Percentiles rank a stretch among this genome's conserved stretches.
Evolutionary conservation across 2,888 invertebrate species (phyloP).

Genomic region (Drosophila pegasa): DNA sequence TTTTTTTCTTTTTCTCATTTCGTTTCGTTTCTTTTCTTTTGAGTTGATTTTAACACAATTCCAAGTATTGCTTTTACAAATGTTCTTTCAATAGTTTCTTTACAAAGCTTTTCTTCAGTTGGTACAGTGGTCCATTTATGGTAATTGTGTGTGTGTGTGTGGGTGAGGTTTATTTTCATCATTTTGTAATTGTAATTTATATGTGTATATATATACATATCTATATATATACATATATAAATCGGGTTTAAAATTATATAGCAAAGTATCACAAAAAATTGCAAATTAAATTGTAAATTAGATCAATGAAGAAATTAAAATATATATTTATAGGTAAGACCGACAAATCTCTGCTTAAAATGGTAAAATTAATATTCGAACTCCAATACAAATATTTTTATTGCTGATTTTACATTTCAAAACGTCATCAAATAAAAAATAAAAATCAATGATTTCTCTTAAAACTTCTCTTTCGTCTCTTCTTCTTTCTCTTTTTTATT

Average conservation of each 20-base stretch:
- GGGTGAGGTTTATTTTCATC: slow-evolving; percentile 12
- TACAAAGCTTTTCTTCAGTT: slow-evolving; percentile 45
- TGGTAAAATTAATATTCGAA: slow-evolving; percentile 74
- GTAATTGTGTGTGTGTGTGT: slow-evolving; percentile 25
- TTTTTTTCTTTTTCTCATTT: slow-evolving; percentile 33
- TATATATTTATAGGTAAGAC: slow-evolving; percentile 48
- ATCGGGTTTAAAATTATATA: slow-evolving; percentile 70
- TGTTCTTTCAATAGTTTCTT: slow-evolving; percentile 38
- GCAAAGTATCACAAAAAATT: slow-evolving; percentile 84
- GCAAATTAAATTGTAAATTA: slow-evolving; percentile 82
- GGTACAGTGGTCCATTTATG: slow-evolving; percentile 43
- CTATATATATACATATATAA: slow-evolving; percentile 47
- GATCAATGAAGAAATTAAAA: slow-evolving; percentile 70
- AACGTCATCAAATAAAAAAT: slow-evolving; percentile 39
- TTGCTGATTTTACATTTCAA: slow-evolving; percentile 41
- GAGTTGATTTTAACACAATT: slow-evolving; percentile 63
- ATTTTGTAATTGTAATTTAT: slow-evolving; percentile 35
- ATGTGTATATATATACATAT: slow-evolving; percentile 14
- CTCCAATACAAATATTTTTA: slow-evolving; percentile 56
- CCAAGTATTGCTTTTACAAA: slow-evolving; percentile 55
- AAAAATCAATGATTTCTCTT: slow-evolving; percentile 22
- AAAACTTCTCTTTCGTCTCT: slow-evolving; percentile 16
- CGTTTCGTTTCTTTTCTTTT: slow-evolving; percentile 35
- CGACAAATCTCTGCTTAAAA: slow-evolving; percentile 69
- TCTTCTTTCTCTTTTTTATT: slow-evolving; percentile 37